Evolutionary conservation across 2,113 vertebrate species (phyloP).

Genomic region (Elephantulus edwardii): DNA sequence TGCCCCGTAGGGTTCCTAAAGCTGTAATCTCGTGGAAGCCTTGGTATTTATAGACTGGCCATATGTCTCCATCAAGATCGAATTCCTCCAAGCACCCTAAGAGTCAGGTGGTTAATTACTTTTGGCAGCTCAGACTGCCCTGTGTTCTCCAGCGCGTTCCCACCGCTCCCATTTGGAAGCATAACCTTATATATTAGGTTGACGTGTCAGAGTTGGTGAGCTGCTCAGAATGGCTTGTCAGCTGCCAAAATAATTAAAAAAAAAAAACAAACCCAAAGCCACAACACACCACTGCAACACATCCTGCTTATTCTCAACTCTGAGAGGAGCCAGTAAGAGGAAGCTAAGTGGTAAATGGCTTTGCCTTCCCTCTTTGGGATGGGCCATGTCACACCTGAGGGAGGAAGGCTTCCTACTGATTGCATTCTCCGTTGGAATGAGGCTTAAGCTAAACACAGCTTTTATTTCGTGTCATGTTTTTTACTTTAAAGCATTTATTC

Average conservation of each 20-base stretch:
- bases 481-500: constrained; percentile 84
- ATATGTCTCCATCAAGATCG: not conserved
- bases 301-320: not conserved
- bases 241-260: not conserved
- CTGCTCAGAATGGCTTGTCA: not conserved
- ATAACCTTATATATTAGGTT: not conserved
- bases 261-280: too few species aligned
- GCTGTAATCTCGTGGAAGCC: not conserved
- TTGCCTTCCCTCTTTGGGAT: constrained; percentile 48
- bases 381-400: constrained; percentile 45
- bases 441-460: constrained; percentile 72
- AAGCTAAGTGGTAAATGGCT: constrained; percentile 58
- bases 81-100: not conserved
- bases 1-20: too few species aligned
- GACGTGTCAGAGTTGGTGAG: not conserved
- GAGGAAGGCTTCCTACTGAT: not conserved
- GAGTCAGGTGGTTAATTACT: not conserved
- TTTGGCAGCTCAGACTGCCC: not conserved
- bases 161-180: not conserved
- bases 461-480: constrained; percentile 81
- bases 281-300: too few species aligned
- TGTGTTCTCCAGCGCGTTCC: not conserved
- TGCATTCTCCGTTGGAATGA: not conserved
- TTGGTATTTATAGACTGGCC: not conserved
- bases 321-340: not conserved